Conservation (phyloP, 2,113 vertebrate genomes). For the Myotis brandtii region DNA sequence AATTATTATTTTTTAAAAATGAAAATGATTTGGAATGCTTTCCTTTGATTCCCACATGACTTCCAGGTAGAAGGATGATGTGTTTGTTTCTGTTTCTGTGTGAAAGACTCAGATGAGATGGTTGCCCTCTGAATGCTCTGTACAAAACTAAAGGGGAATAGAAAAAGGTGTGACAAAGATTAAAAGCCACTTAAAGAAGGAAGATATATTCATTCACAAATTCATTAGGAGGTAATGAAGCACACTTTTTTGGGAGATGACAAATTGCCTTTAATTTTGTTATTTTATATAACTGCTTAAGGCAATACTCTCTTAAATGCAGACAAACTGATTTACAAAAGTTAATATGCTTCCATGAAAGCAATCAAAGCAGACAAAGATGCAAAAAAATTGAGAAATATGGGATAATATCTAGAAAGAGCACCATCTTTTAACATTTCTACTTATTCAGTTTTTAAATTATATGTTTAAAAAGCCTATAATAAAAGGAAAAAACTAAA, state of each 20-base stretch:
- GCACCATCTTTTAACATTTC: background rate
- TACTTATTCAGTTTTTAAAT: slow-evolving; percentile 21
- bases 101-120: background rate
- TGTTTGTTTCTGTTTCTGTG: background rate
- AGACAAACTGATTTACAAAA: slow-evolving; percentile 57
- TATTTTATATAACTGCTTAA: slow-evolving; percentile 64
- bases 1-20: background rate
- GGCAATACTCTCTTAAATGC: slow-evolving; percentile 40
- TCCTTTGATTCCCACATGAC: background rate
- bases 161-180: slow-evolving; percentile 44
- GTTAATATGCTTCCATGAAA: slow-evolving; percentile 52
- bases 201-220: slow-evolving; percentile 27
- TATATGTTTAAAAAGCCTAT: background rate
- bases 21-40: background rate
- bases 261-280: slow-evolving; percentile 70
- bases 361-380: slow-evolving; percentile 12
- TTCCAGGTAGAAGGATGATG: background rate
- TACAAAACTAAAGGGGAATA: background rate
- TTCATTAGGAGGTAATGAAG: slow-evolving; percentile 41
- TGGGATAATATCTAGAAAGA: background rate
- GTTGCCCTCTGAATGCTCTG: background rate
- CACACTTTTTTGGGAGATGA: background rate
- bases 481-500: slow-evolving; percentile 18
- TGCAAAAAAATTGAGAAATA: background rate
- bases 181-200: slow-evolving; percentile 37